Evolutionary conservation across 2,113 vertebrate genomes (phyloP).

Genomic region (Albula goreensis): DNA sequence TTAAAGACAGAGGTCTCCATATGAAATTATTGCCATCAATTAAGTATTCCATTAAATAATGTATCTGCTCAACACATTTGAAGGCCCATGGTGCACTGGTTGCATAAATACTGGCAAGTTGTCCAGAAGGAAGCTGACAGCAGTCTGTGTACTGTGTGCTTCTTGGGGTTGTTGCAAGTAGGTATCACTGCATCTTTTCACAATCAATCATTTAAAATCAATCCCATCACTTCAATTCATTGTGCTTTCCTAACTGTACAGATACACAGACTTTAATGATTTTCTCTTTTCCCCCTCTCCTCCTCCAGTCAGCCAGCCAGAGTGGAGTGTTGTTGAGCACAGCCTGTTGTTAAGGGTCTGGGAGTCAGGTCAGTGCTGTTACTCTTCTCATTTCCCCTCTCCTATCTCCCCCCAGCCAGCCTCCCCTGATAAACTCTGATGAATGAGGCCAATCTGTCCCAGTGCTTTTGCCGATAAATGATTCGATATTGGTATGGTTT

Average conservation of each 20-base stretch:
- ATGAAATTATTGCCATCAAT: background rate
- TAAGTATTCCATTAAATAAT: background rate
- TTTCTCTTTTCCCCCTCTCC: background rate
- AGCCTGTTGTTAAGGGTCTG: conserved; percentile 11
- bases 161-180: background rate
- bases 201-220: background rate
- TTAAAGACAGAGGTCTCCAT: background rate
- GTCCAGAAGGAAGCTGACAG: background rate
- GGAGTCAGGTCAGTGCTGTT: conserved; percentile 26
- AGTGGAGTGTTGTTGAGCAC: background rate
- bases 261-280: background rate
- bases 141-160: background rate
- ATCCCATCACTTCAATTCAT: background rate
- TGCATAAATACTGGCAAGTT: background rate
- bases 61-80: background rate
- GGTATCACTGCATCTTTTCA: background rate
- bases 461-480: conserved; percentile 13
- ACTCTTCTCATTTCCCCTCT: conserved; percentile 14
- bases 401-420: background rate
- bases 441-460: conserved; percentile 19
- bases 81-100: background rate
- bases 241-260: background rate
- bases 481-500: conserved; percentile 19
- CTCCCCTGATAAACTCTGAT: conserved; percentile 24
- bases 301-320: background rate